These are phyloP conservation scores for Pilophorus perplexus DNA, from an alignment of 2,888 invertebrate genomes.

Conservation along the genomic window DNA sequence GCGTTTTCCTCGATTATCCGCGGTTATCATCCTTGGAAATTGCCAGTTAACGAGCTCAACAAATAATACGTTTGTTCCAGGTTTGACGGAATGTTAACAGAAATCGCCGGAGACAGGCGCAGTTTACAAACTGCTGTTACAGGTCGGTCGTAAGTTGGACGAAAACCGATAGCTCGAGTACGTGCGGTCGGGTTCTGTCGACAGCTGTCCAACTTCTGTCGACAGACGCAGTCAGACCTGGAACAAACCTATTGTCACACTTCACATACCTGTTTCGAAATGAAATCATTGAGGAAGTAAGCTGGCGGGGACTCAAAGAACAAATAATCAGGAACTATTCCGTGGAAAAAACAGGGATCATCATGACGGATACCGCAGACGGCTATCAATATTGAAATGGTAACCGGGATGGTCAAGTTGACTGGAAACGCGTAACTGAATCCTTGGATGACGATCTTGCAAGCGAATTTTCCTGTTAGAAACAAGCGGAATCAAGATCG, in stretches of 20 bases:
- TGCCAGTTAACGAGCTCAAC: neutral
- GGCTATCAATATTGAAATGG: conserved; percentile 81
- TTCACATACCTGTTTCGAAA: conserved; percentile 61
- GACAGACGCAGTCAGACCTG: too few relatives aligned
- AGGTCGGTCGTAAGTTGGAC: too few relatives aligned
- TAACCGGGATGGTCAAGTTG: conserved; percentile 85
- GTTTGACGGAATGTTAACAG: too few relatives aligned
- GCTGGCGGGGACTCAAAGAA: conserved; percentile 88
- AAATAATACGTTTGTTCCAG: too few relatives aligned
- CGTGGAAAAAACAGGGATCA: conserved; percentile 85
- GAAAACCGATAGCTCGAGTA: too few relatives aligned
- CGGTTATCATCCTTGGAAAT: too few relatives aligned
- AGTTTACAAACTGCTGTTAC: too few relatives aligned
- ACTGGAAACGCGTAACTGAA: conserved; percentile 97
- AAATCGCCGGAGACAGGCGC: too few relatives aligned
- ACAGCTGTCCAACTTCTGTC: too few relatives aligned
- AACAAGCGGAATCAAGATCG: neutral
- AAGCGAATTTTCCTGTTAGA: conserved; percentile 77
- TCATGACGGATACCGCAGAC: conserved; percentile 83
- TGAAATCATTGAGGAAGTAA: conserved; percentile 77
- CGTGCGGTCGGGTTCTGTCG: too few relatives aligned
- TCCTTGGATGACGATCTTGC: conserved; percentile 94
- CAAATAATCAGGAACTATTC: conserved; percentile 80
- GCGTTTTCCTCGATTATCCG: too few relatives aligned
- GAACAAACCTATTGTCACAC: too few relatives aligned